Evolutionary conservation across 2,797 vertebrate species (phyloP), one percentile per base, ranked within the genome.

Genomic region (Knipowitschia caucasica): DNA sequence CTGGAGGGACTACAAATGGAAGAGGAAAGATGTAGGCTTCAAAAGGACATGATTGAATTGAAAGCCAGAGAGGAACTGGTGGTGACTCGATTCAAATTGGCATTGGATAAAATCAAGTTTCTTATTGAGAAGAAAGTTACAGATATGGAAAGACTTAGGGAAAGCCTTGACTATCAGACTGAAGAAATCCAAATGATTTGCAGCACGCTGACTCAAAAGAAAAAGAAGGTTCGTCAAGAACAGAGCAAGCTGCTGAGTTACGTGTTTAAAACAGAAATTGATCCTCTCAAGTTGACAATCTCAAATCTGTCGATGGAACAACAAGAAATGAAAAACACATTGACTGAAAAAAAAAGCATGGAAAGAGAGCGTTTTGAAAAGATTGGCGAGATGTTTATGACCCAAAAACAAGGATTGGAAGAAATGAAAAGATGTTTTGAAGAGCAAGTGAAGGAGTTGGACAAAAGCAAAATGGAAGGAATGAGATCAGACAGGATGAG

Each of bases 401-500:
- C 24, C 23, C 24, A 45, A 5, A 63, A 18, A 30, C 29, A 44
- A 12, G 38, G 35, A 14, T 29, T 50, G 44, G 44, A 50, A 10
- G 11, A 21, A 9, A 49, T 49, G 21, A 54, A 45, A 21, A 21
- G 27, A 24, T 33, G 44, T 5, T 25, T 29, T 7, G 17, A 29
- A 26, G 34, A 31, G 50, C 36, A 55, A 24, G 36, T n/a, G 3
- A n/a, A 44, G 2, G 20, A 17, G 18, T 33, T 62, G 2, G 15
- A 56, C 42, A 25, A 20, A 4, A 31, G 27, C 2, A 51, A 50
- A 4, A 9, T 29, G 23, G 57, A 63, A 30, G 39, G 59, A 17
- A 61, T 71, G 21, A 69, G 42, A 6, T 45, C 12, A 1, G 36
- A 38, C 35, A 29, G 26, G 40, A 36, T n/a, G 10, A 40, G 35